These are phyloP conservation scores for Beaufortia kweichowensis DNA, from an alignment of 2,113 vertebrate species.

Conservation along the genomic window DNA sequence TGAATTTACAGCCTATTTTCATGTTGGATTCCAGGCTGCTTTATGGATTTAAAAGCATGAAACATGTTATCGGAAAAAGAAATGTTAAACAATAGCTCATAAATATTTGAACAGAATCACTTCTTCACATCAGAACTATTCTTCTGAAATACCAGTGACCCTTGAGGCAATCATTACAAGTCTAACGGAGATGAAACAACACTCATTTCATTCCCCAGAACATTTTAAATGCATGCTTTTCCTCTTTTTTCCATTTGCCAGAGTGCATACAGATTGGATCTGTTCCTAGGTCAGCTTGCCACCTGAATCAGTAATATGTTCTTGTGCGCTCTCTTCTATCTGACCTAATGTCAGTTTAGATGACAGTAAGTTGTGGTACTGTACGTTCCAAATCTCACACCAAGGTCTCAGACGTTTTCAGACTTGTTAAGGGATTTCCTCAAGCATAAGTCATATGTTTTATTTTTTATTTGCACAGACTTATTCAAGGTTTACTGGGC, in stretches of 20 bases:
- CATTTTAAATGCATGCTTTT: conserved; percentile 41
- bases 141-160: conserved; percentile 14
- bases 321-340: not conserved
- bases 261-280: conserved; percentile 50
- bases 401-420: conserved; percentile 27
- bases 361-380: conserved; percentile 1
- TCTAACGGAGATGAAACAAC: conserved; percentile 10
- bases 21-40: conserved; percentile 5
- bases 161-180: conserved; percentile 42
- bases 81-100: conserved; percentile 4
- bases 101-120: conserved; percentile 11
- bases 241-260: conserved; percentile 44
- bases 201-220: conserved; percentile 41
- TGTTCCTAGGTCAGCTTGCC: conserved; percentile 44
- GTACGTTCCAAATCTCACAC: not conserved
- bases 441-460: not conserved
- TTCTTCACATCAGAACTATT: conserved; percentile 23
- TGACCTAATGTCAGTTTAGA: not conserved
- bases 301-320: conserved; percentile 46
- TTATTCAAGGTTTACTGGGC: no score
- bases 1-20: not conserved
- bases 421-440: conserved; percentile 13
- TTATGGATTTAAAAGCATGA: conserved; percentile 9
- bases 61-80: conserved; percentile 20
- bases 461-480: no score